Evolutionary conservation across 2,888 invertebrate species (phyloP).

Genomic region (Drosophila mimetica): DNA sequence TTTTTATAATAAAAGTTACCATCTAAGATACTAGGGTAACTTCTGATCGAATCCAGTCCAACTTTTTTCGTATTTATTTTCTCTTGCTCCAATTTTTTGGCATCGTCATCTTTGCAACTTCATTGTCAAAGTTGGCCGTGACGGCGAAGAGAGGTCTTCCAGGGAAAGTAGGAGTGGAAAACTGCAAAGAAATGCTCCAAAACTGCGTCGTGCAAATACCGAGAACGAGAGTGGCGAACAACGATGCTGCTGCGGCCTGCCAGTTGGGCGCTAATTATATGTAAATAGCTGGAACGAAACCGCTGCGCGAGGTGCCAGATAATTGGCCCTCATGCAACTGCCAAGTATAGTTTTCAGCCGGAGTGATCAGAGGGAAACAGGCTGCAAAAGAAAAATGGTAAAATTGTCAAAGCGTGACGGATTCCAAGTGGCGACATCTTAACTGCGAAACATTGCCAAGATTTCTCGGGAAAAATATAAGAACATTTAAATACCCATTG

Average conservation of each 20-base stretch:
- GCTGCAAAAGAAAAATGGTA: constrained; percentile 6
- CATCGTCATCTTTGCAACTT: constrained; percentile 68
- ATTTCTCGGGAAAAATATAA: background rate
- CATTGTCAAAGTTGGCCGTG: constrained; percentile 68
- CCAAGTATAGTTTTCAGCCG: constrained; percentile 24
- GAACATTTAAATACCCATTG: background rate
- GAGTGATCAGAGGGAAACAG: constrained; percentile 20
- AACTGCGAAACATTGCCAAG: background rate
- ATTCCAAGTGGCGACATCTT: constrained; percentile 15
- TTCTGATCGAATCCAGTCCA: background rate
- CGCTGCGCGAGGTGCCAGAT: constrained; percentile 58
- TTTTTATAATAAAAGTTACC: background rate
- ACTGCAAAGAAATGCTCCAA: constrained; percentile 25
- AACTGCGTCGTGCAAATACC: constrained; percentile 53
- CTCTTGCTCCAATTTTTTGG: constrained; percentile 15
- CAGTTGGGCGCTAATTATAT: constrained; percentile 72
- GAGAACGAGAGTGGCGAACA: constrained; percentile 9
- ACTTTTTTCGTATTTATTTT: constrained; percentile 15
- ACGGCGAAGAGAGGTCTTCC: constrained; percentile 13
- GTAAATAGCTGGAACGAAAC: constrained; percentile 66
- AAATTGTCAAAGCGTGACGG: constrained; percentile 33
- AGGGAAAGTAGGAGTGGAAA: constrained; percentile 6
- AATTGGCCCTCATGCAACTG: constrained; percentile 61
- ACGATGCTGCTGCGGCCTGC: constrained; percentile 44
- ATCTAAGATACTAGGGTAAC: background rate